Base-by-base conservation (phyloP, 53 echinoderm and acorn worm genomes). In the Apostichopus leukothele region DNA sequence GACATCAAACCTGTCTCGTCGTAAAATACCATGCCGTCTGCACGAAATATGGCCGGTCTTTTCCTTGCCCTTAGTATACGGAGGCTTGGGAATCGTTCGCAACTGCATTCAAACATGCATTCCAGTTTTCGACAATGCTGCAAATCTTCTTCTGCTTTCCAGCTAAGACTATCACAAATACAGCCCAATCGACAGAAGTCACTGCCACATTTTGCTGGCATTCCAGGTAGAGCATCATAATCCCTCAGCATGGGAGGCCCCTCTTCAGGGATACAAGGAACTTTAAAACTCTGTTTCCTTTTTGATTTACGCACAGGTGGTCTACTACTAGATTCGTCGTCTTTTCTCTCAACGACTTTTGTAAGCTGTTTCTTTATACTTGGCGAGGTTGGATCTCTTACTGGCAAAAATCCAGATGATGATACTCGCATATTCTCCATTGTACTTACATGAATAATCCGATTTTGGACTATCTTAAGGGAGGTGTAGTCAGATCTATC, bases 141-240 rank as follows among this genome's bases (percentile, higher is more conserved):
- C 53, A 52, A 71, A 21, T 76, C 73, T 10, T 87, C 88, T 52
- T 73, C 79, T 7, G 52, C 27, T 51, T 81, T 88, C 14, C 59
- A 59, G 8, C 91, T 78, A 12, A 97, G 83, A 75, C 95, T 95
- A 12, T 79, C 88, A 79, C 97, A 97, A 19, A 97, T 76, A 86
- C 97, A 97, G 74, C 97, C 97, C 77, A 97, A 74, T 13, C 93
- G 91, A 75, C 97, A 97, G 74, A 89, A 97, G 9, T 92, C 95
- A 75, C 90, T 95, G 7, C 90, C 61, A 78, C 95, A 87, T 6
- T 51, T 5, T 9, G 75, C 11, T 53, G 74, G 21, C 18, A 9
- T 18, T 27, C 88, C 88, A 10, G 88, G 88, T 39, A 87, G 20
- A 53, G 71, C 54, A 22, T 74, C 75, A 20, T 74, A 87, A 75